A percentile compares a stretch with the other conserved stretches of the same genome.
phyloP scores from a whole-genome alignment of 2,113 vertebrate species.

The Bos indicus region DNA sequence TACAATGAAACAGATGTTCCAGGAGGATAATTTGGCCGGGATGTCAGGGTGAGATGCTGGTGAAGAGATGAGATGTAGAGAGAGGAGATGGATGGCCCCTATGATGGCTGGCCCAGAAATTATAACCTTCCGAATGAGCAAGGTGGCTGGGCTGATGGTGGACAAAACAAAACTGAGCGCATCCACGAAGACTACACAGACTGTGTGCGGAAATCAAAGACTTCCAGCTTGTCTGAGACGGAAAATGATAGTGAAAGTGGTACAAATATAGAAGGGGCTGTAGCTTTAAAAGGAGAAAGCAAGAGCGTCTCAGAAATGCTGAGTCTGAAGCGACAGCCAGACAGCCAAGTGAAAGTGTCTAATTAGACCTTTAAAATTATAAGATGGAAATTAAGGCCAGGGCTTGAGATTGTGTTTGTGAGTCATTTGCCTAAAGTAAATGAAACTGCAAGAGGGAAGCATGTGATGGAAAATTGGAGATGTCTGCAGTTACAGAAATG shows the following conservation, averaged over 20 bases:
- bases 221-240: background rate
- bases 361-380: slow-evolving; percentile 19
- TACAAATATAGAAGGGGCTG: background rate
- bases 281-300: background rate
- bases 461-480: background rate
- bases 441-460: background rate
- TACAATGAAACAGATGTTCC: background rate
- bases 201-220: background rate
- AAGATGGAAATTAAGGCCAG: background rate
- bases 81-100: background rate
- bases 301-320: background rate
- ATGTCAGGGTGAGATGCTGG: too few species aligned
- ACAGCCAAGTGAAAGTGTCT: background rate
- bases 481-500: background rate
- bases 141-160: background rate
- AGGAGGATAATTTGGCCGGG: background rate
- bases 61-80: background rate
- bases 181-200: background rate
- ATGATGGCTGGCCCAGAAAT: background rate
- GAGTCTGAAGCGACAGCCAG: background rate
- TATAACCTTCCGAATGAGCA: background rate
- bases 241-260: background rate
- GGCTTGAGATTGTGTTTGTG: background rate
- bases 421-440: slow-evolving; percentile 34
- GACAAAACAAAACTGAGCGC: background rate